Base-by-base conservation (phyloP, 2,797 vertebrate genomes). In the Phrynocephalus vlangalii region DNA sequence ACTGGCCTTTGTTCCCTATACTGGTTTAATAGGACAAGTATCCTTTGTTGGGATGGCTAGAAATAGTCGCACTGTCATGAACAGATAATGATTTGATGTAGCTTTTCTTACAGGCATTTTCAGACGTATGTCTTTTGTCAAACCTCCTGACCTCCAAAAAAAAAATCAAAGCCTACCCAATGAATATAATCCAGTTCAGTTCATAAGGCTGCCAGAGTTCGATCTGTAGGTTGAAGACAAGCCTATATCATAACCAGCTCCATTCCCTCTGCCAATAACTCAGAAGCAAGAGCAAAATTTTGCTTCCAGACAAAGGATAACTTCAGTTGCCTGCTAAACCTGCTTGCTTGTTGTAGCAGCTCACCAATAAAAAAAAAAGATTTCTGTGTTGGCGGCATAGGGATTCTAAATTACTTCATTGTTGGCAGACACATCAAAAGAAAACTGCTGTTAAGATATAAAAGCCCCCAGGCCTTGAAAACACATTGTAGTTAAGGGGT, bases 211-310 rank as follows among this genome's bases (percentile, higher is more conserved):
- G 9, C 63, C 77, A 10, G 81, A 81, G 72, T 84, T 82, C 73
- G 44, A 83, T 72, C 87, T 79, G 81, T 71, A 38, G 67, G 82
- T 18, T 80, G 16, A 79, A 86, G 0, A 0, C 24, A 66, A 63
- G 72, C 84, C 76, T 30, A 90, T 91, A 87, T 87, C 38, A 1
- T 66, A 72, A 82, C 38, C 66, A 78, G 82, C 60, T 76, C 52
- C 85, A 67, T 86, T 50, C 87, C 88, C 33, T 3, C 18, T 38
- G 38, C 66, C 79, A 63, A 85, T n/a, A 87, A 68, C 82, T 72
- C 78, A 91, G 56, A 72, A 79, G 16, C 38, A 18, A 6, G 48
- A 79, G 9, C 22, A 18, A 6, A 26, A 63, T 28, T 22, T 28
- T 80, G 52, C 85, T 44, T 63, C 22, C 68, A 85, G 50, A 77